These are phyloP conservation scores for Mola mola DNA, from an alignment of 2,113 vertebrate species.

Conservation along the genomic window DNA sequence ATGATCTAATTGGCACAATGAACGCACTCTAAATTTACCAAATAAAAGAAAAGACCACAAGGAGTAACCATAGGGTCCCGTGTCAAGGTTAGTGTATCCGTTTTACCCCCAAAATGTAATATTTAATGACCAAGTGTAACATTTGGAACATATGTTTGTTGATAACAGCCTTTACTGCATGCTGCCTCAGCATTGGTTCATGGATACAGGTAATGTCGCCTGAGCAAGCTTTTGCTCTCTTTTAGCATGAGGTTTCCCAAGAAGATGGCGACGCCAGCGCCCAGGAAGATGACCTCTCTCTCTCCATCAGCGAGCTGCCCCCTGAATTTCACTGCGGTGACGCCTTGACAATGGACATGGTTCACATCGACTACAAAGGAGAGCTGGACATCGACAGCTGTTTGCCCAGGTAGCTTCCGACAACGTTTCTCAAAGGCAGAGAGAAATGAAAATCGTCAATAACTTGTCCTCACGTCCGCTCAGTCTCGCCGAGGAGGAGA, in stretches of 20 bases:
- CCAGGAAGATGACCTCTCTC: conserved; percentile 86
- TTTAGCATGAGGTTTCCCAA: conserved; percentile 77
- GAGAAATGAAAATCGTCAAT: background rate
- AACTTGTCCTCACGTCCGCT: background rate
- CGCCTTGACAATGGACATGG: conserved; percentile 83
- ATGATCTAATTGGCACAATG: conserved; percentile 65
- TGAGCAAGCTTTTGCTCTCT: conserved; percentile 2
- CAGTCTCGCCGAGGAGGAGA: conserved; percentile 88
- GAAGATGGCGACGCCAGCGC: conserved; percentile 84
- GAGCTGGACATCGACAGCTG: conserved; percentile 81
- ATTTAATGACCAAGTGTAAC: conserved; percentile 23
- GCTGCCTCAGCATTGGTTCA: conserved; percentile 22
- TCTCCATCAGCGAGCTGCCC: conserved; percentile 87
- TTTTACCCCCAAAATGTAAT: conserved; percentile 38
- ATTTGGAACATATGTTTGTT: conserved; percentile 27
- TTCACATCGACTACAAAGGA: conserved; percentile 83
- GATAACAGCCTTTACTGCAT: conserved; percentile 35
- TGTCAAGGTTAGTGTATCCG: conserved; percentile 78
- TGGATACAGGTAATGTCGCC: background rate
- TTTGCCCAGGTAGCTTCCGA: conserved; percentile 83
- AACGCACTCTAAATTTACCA: conserved; percentile 57
- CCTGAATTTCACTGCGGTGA: conserved; percentile 85
- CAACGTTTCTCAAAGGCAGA: background rate
- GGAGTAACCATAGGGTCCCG: conserved; percentile 73
- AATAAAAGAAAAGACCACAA: conserved; percentile 68